Evolutionary conservation across 2,113 vertebrate species (phyloP).

Genomic region (Rostratula benghalensis): DNA sequence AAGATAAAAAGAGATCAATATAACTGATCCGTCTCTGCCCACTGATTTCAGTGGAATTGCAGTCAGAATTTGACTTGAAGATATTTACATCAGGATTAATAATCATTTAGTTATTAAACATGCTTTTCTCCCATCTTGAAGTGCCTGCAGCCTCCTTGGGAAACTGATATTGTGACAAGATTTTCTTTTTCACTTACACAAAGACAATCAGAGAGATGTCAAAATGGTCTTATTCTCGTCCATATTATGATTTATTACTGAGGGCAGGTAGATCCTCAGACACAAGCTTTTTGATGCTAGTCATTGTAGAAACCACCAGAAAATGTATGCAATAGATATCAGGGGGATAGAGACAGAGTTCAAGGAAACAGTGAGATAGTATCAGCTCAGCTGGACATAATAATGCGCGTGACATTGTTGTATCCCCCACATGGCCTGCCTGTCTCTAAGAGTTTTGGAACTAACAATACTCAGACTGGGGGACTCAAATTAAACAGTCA

Average conservation of each 20-base stretch:
- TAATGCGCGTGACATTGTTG: accelerated
- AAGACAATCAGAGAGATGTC: neutral
- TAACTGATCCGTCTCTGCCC: neutral
- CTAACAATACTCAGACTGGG: neutral
- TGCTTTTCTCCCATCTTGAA: neutral
- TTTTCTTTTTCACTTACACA: neutral
- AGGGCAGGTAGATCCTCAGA: neutral
- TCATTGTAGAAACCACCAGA: neutral
- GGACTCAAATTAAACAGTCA: neutral
- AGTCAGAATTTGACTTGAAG: neutral
- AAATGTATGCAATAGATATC: neutral
- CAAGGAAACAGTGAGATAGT: neutral
- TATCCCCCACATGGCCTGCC: neutral
- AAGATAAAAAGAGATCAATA: neutral
- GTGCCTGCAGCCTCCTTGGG: neutral
- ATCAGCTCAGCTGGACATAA: neutral
- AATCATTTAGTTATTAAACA: neutral
- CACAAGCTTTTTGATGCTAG: neutral
- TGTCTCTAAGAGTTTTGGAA: neutral
- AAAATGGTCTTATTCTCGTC: neutral
- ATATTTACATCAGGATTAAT: neutral
- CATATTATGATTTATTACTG: neutral
- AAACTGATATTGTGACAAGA: neutral
- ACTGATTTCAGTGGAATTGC: neutral
- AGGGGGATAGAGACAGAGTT: neutral